These are phyloP conservation scores for Zele albiditarsus DNA, from an alignment of 2,888 invertebrate genomes.

Conservation along the genomic window DNA sequence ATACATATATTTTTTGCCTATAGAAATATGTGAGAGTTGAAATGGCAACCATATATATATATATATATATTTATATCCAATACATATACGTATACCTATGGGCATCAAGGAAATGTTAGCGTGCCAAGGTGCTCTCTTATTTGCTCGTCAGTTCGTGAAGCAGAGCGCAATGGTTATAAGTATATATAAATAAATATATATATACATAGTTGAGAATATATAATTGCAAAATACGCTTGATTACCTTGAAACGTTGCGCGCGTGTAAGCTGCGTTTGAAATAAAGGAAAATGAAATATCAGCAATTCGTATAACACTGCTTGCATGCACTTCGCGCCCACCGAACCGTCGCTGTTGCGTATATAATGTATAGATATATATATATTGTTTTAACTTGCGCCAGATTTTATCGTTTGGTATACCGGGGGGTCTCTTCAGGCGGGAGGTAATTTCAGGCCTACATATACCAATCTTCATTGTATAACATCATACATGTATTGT, in stretches of 20 bases:
- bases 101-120: constrained; percentile 16
- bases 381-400: not conserved
- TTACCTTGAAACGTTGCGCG: constrained; percentile 9
- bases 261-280: constrained; percentile 9
- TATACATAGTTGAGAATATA: constrained; percentile 9
- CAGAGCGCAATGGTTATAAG: not conserved
- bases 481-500: not conserved
- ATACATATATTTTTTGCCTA: not conserved
- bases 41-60: not conserved
- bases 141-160: constrained; percentile 10
- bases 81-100: not conserved
- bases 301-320: constrained; percentile 5
- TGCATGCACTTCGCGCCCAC: constrained; percentile 16
- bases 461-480: not conserved
- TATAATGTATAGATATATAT: not conserved
- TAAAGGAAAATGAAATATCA: constrained; percentile 16
- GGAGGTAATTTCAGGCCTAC: constrained; percentile 2
- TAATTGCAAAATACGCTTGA: constrained; percentile 18
- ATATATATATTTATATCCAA: too few species aligned
- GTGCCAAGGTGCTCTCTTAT: constrained; percentile 14
- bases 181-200: not conserved
- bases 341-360: constrained; percentile 7
- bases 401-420: constrained; percentile 1
- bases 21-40: not conserved
- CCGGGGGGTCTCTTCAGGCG: not conserved